Evolutionary conservation across 2,797 vertebrate species (phyloP).

Genomic region (Denticeps clupeoides): DNA sequence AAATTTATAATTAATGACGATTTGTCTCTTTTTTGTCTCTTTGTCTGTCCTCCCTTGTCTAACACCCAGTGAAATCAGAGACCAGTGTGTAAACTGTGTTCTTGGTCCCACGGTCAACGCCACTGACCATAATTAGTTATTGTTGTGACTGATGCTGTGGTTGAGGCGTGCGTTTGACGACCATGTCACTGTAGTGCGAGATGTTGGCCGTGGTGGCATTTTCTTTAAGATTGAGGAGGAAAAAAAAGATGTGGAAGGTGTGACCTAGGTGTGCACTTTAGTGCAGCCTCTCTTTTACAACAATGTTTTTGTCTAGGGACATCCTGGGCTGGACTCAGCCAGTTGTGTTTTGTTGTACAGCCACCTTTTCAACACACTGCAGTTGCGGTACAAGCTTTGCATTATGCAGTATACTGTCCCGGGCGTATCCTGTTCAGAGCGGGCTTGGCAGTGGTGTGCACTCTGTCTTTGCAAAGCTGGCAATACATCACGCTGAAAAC

Average conservation of each 20-base stretch:
- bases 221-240: background rate
- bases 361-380: background rate
- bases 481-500: slow-evolving; percentile 39
- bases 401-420: slow-evolving; percentile 15
- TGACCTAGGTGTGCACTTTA: background rate
- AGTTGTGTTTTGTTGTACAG: background rate
- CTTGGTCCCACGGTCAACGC: slow-evolving; percentile 47
- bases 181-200: slow-evolving; percentile 34
- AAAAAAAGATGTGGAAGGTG: slow-evolving; percentile 47
- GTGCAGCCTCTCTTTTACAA: no score
- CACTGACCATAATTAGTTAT: slow-evolving; percentile 51
- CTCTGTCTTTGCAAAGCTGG: slow-evolving; percentile 38
- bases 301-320: no score
- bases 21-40: slow-evolving; percentile 54
- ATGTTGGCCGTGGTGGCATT: slow-evolving; percentile 7
- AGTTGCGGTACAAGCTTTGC: slow-evolving; percentile 12
- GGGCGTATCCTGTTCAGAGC: background rate
- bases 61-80: slow-evolving; percentile 55
- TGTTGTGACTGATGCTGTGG: slow-evolving; percentile 26
- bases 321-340: background rate
- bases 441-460: slow-evolving; percentile 10
- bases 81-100: slow-evolving; percentile 69
- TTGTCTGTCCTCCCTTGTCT: slow-evolving; percentile 40
- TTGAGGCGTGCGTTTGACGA: slow-evolving; percentile 39
- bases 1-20: slow-evolving; percentile 56